These are phyloP conservation scores for Oscheius sp. DNA, from an alignment of 2,888 invertebrate species.

Conservation along the genomic window DNA sequence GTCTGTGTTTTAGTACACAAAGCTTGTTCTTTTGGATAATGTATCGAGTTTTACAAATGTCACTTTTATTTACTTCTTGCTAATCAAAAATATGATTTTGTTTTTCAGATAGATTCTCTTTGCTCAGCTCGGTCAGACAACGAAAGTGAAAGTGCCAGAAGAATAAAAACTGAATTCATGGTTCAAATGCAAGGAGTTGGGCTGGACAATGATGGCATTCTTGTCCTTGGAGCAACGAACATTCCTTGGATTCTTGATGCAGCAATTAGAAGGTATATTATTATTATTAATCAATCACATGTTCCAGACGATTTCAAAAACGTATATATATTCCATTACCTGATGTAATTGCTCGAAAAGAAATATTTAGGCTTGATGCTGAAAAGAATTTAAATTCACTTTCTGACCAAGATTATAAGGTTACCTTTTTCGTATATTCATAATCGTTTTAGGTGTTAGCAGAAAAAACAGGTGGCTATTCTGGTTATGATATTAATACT, in stretches of 20 bases:
- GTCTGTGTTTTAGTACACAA: no score
- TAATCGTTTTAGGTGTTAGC: constrained; percentile 45
- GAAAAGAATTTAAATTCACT: constrained; percentile 85
- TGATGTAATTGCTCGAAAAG: constrained; percentile 87
- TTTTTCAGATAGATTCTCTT: constrained; percentile 80
- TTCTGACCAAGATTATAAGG: constrained; percentile 84
- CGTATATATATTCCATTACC: constrained; percentile 97
- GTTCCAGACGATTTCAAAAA: constrained; percentile 83
- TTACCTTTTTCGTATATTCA: background rate
- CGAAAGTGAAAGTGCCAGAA: constrained; percentile 94
- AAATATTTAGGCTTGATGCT: constrained; percentile 94
- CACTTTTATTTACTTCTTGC: no score
- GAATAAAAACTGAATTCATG: constrained; percentile 98
- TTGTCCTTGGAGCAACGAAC: constrained; percentile 96
- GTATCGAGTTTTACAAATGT: no score
- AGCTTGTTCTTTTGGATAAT: no score
- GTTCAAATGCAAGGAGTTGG: constrained; percentile 99
- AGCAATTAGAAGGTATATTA: constrained; percentile 51
- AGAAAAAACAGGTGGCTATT: constrained; percentile 78
- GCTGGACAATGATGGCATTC: constrained; percentile 88
- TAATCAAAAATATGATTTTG: background rate
- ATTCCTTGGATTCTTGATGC: constrained; percentile 82
- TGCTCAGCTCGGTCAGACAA: constrained; percentile 97
- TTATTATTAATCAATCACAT: background rate
- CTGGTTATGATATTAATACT: constrained; percentile 93